Percentiles rank a stretch among this genome's conserved stretches.
Conservation (phyloP, 2,888 invertebrate species). For the Papilio gigon region DNA sequence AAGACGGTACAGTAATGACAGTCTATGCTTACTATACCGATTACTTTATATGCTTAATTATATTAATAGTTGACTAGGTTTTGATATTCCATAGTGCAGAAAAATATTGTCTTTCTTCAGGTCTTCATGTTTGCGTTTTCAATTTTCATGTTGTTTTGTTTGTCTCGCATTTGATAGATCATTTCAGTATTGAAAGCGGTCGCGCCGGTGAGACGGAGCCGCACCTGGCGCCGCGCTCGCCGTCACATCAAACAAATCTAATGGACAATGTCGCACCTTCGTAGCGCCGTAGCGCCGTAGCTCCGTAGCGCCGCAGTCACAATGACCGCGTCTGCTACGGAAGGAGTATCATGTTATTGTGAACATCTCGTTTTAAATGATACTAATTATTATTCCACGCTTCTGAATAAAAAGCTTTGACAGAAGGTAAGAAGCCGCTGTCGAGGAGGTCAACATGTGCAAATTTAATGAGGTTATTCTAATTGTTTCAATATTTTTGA, state of each 20-base stretch:
- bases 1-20: too few species aligned
- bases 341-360: neutral
- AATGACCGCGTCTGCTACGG: neutral
- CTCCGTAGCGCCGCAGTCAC: too few species aligned
- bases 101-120: neutral
- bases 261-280: neutral
- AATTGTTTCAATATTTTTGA: too few species aligned
- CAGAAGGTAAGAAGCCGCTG: too few species aligned
- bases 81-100: neutral
- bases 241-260: neutral
- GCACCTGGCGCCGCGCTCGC: constrained; percentile 2
- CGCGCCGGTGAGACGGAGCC: neutral
- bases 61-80: too few species aligned
- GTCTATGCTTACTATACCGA: too few species aligned
- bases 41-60: too few species aligned
- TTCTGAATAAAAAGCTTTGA: too few species aligned
- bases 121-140: neutral
- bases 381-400: too few species aligned
- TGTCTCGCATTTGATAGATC: neutral
- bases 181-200: neutral
- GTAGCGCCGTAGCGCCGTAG: neutral
- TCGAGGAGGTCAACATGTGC: too few species aligned
- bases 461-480: too few species aligned
- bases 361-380: neutral
- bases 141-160: neutral